Base-by-base conservation (phyloP, 2,888 invertebrate species). In the Octodonta nipae region DNA sequence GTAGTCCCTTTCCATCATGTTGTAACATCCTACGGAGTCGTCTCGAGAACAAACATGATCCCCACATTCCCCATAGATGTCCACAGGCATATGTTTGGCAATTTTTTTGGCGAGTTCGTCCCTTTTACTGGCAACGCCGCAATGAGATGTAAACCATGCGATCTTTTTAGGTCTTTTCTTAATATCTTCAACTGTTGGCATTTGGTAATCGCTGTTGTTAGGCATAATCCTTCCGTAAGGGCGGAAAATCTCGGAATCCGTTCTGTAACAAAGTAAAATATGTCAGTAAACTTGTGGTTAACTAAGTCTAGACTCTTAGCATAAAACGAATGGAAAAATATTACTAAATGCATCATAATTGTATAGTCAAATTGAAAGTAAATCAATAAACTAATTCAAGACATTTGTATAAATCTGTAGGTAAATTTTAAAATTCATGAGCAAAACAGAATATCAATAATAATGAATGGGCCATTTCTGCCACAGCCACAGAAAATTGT, bases 41-140 rank as follows among this genome's bases (percentile, higher is more conserved):
- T 33, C 31, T 29, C 39, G 43, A 1, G 50, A 42, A 33, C 57
- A 67, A 46, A 44, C 54, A 2, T 55, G 42, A 0, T 47, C 41
- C 1, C 76, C 75, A 50, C 79, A 80, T 1, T 47, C 49, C n/a
- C 78, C 78, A 47, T 65, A 77, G 12, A 77, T 62, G 49, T 77
- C 75, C 7, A 78, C 67, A 2, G 60, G 43, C 10, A 80, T 66
- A 49, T 69, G 58, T 36, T 67, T 64, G 28, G 64, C 58, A 26
- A 83, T 52, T 37, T 66, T 68, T 32, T 52, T 35, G 5, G 61
- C 63, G 33, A 67, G 53, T 5, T 52, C 28, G 36, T 65, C 61
- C n/a, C 73, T 58, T 10, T 53, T 46, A 34, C 68, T 68, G 4
- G 52, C 38, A 1, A 67, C 61, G 3, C 51, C 11, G 42, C 72